Evolutionary conservation across 2,797 vertebrate species (phyloP).

Genomic region (Pempheris klunzingeri): DNA sequence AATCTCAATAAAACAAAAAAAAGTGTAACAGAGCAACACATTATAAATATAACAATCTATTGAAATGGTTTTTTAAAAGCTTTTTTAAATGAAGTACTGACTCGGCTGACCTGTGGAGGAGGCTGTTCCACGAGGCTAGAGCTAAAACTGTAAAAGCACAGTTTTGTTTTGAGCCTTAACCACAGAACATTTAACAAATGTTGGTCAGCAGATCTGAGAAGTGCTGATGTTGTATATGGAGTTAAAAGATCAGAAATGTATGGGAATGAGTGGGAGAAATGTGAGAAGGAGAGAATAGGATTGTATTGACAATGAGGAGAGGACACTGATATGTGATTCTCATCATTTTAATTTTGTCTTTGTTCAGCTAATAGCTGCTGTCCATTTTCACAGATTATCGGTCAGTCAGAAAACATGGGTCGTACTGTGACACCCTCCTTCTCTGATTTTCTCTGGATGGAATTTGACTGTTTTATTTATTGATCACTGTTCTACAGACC

Average conservation of each 20-base stretch:
- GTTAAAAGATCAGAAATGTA: slow-evolving; percentile 17
- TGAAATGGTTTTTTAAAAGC: slow-evolving; percentile 9
- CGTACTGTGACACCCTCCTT: not conserved
- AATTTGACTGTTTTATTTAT: not conserved
- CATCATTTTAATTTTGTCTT: not conserved
- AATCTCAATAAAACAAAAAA: not conserved
- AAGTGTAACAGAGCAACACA: not conserved
- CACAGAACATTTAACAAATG: slow-evolving; percentile 8
- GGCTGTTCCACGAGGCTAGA: not conserved
- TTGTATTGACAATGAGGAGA: not conserved
- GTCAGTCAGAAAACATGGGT: not conserved
- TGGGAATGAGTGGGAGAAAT: slow-evolving; percentile 1
- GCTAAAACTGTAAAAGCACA: slow-evolving; percentile 14
- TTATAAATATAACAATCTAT: not conserved
- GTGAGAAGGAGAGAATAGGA: not conserved
- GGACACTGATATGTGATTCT: not conserved
- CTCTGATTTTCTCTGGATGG: not conserved
- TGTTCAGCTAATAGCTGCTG: too few relatives aligned
- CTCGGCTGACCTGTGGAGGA: slow-evolving; percentile 31
- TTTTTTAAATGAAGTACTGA: slow-evolving; percentile 8
- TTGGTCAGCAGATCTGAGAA: slow-evolving; percentile 20
- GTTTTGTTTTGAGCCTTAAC: slow-evolving; percentile 19
- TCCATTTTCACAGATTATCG: not conserved
- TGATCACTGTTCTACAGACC: too few relatives aligned
- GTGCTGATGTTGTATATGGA: not conserved